phyloP scores from a whole-genome alignment of 1,140 invertebrate genomes.

The Rhyzopertha dominica region DNA sequence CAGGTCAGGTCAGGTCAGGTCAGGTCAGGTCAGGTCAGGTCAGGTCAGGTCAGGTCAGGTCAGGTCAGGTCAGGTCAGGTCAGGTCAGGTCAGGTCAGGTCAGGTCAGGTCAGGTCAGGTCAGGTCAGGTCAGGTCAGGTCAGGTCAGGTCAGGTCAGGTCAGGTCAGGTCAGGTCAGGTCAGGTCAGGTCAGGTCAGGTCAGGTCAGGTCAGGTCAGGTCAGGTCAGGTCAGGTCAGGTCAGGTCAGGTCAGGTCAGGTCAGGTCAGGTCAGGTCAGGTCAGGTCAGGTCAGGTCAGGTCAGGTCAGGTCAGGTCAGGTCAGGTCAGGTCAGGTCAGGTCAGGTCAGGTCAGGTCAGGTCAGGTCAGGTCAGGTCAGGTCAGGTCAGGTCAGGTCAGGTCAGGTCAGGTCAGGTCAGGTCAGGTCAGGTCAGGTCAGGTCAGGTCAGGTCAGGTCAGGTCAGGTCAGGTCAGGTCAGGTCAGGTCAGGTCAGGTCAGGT shows the following conservation, averaged over 20 bases:
- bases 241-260: constrained; percentile 25
- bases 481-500: constrained; percentile 18
- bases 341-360: constrained; percentile 16
- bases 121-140: constrained; percentile 28
- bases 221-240: constrained; percentile 22
- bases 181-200: constrained; percentile 34
- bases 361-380: constrained; percentile 18
- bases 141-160: constrained; percentile 33
- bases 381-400: constrained; percentile 19
- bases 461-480: constrained; percentile 18
- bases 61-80: constrained; percentile 22
- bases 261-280: constrained; percentile 27
- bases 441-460: constrained; percentile 17
- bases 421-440: constrained; percentile 14
- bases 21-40: constrained; percentile 18
- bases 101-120: constrained; percentile 23
- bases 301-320: constrained; percentile 16
- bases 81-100: constrained; percentile 22
- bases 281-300: constrained; percentile 26
- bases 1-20: constrained; percentile 14
- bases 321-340: constrained; percentile 16
- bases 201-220: constrained; percentile 31
- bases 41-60: constrained; percentile 21
- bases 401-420: constrained; percentile 16
- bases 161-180: constrained; percentile 33